These are phyloP conservation scores for Anolis carolinensis DNA, from an alignment of 2,113 vertebrate species.

Conservation along the genomic window DNA sequence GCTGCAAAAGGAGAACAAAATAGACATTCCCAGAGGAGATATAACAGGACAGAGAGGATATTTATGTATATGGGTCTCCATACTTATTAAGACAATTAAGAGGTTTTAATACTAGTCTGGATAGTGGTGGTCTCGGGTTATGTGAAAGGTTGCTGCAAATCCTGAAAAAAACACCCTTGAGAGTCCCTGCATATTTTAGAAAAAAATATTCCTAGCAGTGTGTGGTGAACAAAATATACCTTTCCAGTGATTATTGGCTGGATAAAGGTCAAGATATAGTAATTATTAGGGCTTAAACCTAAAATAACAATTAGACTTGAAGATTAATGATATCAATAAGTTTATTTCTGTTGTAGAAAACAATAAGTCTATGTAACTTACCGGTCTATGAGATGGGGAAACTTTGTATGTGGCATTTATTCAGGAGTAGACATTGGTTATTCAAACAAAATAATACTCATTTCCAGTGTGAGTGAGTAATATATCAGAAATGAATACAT, in stretches of 20 bases:
- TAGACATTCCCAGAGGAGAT: background rate
- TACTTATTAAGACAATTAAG: background rate
- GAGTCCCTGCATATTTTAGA: background rate
- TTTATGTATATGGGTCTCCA: constrained; percentile 6
- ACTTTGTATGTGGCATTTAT: background rate
- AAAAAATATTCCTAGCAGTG: background rate
- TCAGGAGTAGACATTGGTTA: background rate
- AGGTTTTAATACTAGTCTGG: background rate
- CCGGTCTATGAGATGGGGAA: background rate
- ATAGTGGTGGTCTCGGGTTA: background rate
- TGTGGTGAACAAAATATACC: background rate
- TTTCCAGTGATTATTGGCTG: background rate
- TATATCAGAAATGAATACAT: background rate
- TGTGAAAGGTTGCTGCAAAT: background rate
- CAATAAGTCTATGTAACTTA: background rate
- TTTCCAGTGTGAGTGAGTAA: background rate
- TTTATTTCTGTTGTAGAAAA: background rate
- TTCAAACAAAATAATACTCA: background rate
- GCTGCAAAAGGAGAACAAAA: background rate
- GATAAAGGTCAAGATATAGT: background rate
- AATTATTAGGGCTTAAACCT: background rate
- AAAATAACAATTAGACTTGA: background rate
- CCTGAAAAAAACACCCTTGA: background rate
- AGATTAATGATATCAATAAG: background rate
- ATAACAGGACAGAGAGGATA: background rate